phyloP scores from a whole-genome alignment of 1,140 invertebrate species.

The Chrysomallon squamiferum region DNA sequence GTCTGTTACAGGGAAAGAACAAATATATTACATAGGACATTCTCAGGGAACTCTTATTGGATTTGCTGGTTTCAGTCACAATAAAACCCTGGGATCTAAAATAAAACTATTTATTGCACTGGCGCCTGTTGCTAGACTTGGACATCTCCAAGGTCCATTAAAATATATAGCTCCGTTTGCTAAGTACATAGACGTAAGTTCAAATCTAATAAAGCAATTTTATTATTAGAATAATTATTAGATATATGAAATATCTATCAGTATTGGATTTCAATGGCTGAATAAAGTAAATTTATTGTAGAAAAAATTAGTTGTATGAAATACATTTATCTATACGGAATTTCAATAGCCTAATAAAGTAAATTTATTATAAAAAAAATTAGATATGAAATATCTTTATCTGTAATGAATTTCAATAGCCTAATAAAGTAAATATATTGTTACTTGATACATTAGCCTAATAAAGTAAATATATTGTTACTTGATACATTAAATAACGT shows the following conservation, averaged over 20 bases:
- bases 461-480: too few species aligned
- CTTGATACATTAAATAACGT: too few species aligned
- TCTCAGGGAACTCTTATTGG: conserved; percentile 71
- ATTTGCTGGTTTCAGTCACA: conserved; percentile 60
- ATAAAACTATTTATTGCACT: conserved; percentile 69
- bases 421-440: too few species aligned
- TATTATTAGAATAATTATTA: background rate
- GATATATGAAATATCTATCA: background rate
- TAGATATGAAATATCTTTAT: too few species aligned
- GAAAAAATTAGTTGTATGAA: too few species aligned
- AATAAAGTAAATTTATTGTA: too few species aligned
- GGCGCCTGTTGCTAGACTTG: conserved; percentile 78
- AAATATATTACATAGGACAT: conserved; percentile 75
- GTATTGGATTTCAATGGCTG: background rate
- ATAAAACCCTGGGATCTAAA: conserved; percentile 34
- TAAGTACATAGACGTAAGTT: conserved; percentile 54
- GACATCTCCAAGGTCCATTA: conserved; percentile 73
- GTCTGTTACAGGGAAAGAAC: conserved; percentile 65
- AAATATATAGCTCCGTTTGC: conserved; percentile 56
- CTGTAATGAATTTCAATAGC: too few species aligned
- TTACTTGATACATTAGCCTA: too few species aligned
- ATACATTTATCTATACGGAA: too few species aligned
- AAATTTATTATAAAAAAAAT: too few species aligned
- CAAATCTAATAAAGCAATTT: background rate
- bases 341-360: too few species aligned